Evolutionary conservation across 2,888 invertebrate species (phyloP).

Genomic region (Cryptus armator): DNA sequence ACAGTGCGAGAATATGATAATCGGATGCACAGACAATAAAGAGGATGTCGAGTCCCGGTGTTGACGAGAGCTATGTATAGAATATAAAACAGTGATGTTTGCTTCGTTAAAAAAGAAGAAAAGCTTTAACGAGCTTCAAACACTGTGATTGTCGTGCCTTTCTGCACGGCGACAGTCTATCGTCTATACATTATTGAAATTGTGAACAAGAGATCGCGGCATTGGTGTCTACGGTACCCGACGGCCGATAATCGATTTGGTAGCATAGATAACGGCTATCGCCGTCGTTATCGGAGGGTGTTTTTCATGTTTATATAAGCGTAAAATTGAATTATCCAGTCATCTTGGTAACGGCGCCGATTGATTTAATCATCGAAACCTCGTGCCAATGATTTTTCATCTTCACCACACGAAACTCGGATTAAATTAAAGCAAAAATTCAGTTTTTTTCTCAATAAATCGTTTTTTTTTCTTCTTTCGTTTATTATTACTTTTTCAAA

Average conservation of each 20-base stretch:
- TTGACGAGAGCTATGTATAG: not conserved
- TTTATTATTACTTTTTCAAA: constrained; percentile 60
- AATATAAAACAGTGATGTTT: not conserved
- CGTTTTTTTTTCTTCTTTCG: constrained; percentile 10
- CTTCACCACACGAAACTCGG: not conserved
- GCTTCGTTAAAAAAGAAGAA: not conserved
- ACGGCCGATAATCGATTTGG: constrained; percentile 11
- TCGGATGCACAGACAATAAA: not conserved
- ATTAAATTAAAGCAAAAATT: not conserved
- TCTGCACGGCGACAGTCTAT: not conserved
- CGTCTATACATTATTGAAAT: not conserved
- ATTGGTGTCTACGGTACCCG: not conserved
- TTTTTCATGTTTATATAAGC: constrained; percentile 25
- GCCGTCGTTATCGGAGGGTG: constrained; percentile 25
- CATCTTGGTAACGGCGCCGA: not conserved
- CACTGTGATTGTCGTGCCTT: not conserved
- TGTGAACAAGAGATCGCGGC: not conserved
- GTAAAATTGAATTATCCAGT: not conserved
- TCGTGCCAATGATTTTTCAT: not conserved
- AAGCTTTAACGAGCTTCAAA: not conserved
- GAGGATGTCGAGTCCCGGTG: not conserved
- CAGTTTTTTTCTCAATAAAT: not conserved
- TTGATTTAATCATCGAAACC: not conserved
- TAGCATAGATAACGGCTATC: constrained; percentile 24
- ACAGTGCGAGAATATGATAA: not conserved